Base-by-base conservation (phyloP, 2,797 vertebrate genomes). In the Perdix hodgsoniae region DNA sequence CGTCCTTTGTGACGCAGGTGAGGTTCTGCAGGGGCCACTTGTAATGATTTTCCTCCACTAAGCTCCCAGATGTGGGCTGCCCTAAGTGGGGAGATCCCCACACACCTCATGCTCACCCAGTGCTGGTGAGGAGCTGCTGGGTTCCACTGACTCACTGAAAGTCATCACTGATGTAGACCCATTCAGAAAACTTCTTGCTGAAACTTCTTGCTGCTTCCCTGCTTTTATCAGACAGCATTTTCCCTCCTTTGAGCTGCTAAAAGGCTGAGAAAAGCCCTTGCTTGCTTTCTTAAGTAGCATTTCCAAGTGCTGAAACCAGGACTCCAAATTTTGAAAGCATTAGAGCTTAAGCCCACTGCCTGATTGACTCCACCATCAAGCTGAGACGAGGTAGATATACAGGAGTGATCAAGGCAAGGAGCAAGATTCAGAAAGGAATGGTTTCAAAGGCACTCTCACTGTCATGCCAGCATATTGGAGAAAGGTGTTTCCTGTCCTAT, bases 1-100 rank as follows among this genome's bases (percentile, higher is more conserved):
- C 88, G 90, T 94, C 75, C 85, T 65, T 93, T 0, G 0, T 95
- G 89, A 97, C 91, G 79, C 31, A 37, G 86, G 83, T 89, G 91
- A 84, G 6, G 8, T 88, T 60, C 29, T 0, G 1, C 75, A 78
- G 64, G 69, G 45, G 31, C 59, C 50, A 50, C 0, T 0, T 78
- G 79, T 76, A 86, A 84, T 87, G 74, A 92, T 39, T 35, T 89
- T 65, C 18, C 49, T 16, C 14, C 1, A 0, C 35, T 4, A 5
- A 44, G 15, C 23, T 88, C 49, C 37, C 0, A 0, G 67, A 54
- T 10, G 21, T 59, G 82, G 67, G 39, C 56, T 1, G 1, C 22
- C 18, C n/a, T 54, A 80, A 3, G 44, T 69, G 39, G 24, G 17
- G 35, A 64, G 17, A 45, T 56, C 52, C 19, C 44, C 49, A 31